phyloP scores from a whole-genome alignment of 2,797 vertebrate genomes.

The Galaxias olidus region DNA sequence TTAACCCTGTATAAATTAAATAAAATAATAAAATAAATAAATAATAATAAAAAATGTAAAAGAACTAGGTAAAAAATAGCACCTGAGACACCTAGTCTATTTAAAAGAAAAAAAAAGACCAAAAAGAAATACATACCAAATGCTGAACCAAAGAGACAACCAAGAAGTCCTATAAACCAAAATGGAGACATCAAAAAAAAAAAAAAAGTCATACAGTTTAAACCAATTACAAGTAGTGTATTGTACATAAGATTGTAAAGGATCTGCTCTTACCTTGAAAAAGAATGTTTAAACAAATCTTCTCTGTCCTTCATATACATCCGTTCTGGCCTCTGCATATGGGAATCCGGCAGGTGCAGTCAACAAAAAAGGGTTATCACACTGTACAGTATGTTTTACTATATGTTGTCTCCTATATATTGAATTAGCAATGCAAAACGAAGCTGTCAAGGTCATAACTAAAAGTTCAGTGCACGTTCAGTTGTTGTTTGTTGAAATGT shows the following conservation, averaged over 20 bases:
- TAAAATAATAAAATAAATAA: too few relatives aligned
- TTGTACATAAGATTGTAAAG: neutral
- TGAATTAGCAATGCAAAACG: too few relatives aligned
- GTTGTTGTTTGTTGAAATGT: neutral
- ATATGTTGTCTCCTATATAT: too few relatives aligned
- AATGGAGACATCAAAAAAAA: constrained; percentile 54
- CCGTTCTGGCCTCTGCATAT: constrained; percentile 4
- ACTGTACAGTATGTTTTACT: too few relatives aligned
- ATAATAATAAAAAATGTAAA: too few relatives aligned
- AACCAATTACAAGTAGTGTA: neutral
- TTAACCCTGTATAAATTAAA: too few relatives aligned
- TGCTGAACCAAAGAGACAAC: constrained; percentile 38
- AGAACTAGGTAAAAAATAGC: too few relatives aligned
- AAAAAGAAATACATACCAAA: constrained; percentile 45
- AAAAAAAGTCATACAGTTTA: neutral
- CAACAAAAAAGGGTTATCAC: neutral
- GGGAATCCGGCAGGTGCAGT: constrained; percentile 56
- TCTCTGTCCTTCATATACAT: constrained; percentile 23
- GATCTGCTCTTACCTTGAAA: constrained; percentile 38
- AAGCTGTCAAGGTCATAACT: too few relatives aligned
- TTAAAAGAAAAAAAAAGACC: too few relatives aligned
- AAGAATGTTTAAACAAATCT: neutral
- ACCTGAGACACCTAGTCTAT: too few relatives aligned
- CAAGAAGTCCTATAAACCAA: constrained; percentile 50
- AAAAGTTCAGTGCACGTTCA: neutral